phyloP scores from a whole-genome alignment of 2,113 vertebrate genomes.

The Anthoscopus minutus region DNA sequence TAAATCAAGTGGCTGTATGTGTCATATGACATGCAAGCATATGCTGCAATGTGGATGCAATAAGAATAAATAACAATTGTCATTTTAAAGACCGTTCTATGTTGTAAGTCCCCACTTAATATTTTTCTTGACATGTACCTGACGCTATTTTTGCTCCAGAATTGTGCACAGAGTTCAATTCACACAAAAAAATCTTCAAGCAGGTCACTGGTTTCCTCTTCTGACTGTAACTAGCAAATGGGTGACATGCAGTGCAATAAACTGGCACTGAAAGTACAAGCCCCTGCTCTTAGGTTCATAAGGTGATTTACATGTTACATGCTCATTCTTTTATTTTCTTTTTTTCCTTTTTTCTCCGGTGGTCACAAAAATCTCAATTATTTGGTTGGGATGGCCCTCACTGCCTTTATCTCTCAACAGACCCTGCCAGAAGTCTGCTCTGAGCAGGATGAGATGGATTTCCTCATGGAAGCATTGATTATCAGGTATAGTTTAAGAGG shows the following conservation, averaged over 20 bases:
- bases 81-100: neutral
- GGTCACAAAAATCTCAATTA: neutral
- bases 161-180: neutral
- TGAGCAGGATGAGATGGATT: conserved; percentile 89
- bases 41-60: neutral
- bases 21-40: neutral
- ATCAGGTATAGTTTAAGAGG: conserved; percentile 76
- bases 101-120: neutral
- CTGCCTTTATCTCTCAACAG: conserved; percentile 53
- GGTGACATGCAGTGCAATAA: neutral
- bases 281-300: neutral
- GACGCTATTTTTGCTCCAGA: neutral
- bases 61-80: neutral
- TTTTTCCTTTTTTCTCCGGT: neutral
- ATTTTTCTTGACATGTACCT: neutral
- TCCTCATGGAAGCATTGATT: conserved; percentile 89
- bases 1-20: neutral
- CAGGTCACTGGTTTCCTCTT: neutral
- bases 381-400: neutral
- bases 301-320: neutral
- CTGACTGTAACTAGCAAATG: neutral
- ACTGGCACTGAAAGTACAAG: neutral
- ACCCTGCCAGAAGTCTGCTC: conserved; percentile 92
- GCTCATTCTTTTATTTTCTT: neutral
- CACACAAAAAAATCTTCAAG: neutral